Conservation (phyloP, 2,797 vertebrate genomes). For the Buceros bicornis region DNA sequence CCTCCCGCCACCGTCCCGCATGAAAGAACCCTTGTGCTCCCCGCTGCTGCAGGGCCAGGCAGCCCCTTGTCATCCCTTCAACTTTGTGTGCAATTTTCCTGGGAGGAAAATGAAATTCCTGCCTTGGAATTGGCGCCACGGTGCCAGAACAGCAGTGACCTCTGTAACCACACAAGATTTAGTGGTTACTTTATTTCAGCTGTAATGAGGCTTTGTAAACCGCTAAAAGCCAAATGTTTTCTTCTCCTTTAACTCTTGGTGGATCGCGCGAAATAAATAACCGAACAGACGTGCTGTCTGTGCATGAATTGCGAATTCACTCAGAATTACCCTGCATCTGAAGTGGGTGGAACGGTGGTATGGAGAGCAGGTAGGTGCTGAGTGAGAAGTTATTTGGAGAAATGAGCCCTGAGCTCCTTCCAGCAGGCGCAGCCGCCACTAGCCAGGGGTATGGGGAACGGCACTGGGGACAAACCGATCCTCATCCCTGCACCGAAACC, state of each 20-base stretch:
- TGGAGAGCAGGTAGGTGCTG: slow-evolving; percentile 19
- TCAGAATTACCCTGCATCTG: not conserved
- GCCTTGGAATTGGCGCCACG: slow-evolving; percentile 74
- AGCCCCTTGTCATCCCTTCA: slow-evolving; percentile 10
- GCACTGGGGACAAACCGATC: rapidly evolving
- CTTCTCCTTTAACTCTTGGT: slow-evolving; percentile 67
- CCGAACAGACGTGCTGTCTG: not conserved
- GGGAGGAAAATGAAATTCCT: slow-evolving; percentile 56
- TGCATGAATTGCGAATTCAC: not conserved
- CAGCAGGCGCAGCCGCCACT: not conserved
- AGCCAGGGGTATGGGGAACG: rapidly evolving
- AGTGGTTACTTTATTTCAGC: slow-evolving; percentile 77
- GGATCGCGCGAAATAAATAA: not conserved
- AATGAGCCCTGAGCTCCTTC: not conserved
- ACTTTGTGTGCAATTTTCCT: slow-evolving; percentile 2
- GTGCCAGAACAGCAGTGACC: slow-evolving; percentile 76
- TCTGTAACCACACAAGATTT: slow-evolving; percentile 80
- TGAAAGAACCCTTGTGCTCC: not conserved
- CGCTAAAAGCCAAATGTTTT: slow-evolving; percentile 74
- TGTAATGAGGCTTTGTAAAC: slow-evolving; percentile 81
- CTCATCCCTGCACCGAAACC: not conserved
- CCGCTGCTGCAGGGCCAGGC: not conserved
- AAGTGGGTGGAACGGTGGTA: not conserved
- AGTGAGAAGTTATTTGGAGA: slow-evolving; percentile 21
- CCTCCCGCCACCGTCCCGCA: rapidly evolving